Percentiles rank a stretch among this genome's conserved stretches.
These are phyloP conservation scores for Acanthurus leucopareius DNA, from an alignment of 2,797 vertebrate species.

Conservation along the genomic window DNA sequence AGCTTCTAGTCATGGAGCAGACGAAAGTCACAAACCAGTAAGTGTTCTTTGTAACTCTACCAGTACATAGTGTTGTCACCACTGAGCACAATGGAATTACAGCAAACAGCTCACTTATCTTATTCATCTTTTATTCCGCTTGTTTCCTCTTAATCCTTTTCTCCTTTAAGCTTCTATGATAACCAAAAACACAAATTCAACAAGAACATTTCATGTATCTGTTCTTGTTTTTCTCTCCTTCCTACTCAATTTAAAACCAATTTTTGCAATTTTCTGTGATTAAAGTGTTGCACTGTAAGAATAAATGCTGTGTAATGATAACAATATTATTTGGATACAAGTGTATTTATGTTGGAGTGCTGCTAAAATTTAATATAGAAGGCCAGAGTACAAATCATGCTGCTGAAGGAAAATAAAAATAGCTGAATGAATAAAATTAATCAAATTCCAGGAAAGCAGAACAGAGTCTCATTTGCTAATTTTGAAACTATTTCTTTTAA, in stretches of 20 bases:
- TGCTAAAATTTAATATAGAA: neutral
- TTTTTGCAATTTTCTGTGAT: slow-evolving; percentile 13
- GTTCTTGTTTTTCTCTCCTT: neutral
- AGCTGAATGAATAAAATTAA: slow-evolving; percentile 30
- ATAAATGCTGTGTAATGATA: neutral
- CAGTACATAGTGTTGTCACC: slow-evolving; percentile 43
- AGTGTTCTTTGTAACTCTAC: slow-evolving; percentile 64
- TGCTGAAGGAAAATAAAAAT: slow-evolving; percentile 7
- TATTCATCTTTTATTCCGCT: slow-evolving; percentile 7
- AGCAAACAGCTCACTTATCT: slow-evolving; percentile 59
- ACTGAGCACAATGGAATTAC: slow-evolving; percentile 43
- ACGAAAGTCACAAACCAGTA: slow-evolving; percentile 76
- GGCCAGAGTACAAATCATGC: slow-evolving; percentile 13
- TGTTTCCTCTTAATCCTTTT: slow-evolving; percentile 9
- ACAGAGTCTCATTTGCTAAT: slow-evolving; percentile 2
- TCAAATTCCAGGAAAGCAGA: neutral
- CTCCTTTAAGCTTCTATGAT: neutral
- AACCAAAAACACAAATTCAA: slow-evolving; percentile 29
- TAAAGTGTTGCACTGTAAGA: slow-evolving; percentile 7
- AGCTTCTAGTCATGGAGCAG: slow-evolving; percentile 72
- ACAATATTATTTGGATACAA: neutral
- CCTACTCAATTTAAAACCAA: neutral
- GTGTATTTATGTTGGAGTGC: slow-evolving; percentile 1
- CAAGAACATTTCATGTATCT: slow-evolving; percentile 3
- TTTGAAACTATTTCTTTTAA: neutral